Evolutionary conservation across 2,888 invertebrate species (phyloP).

Genomic region (Gymnocheta viridis): DNA sequence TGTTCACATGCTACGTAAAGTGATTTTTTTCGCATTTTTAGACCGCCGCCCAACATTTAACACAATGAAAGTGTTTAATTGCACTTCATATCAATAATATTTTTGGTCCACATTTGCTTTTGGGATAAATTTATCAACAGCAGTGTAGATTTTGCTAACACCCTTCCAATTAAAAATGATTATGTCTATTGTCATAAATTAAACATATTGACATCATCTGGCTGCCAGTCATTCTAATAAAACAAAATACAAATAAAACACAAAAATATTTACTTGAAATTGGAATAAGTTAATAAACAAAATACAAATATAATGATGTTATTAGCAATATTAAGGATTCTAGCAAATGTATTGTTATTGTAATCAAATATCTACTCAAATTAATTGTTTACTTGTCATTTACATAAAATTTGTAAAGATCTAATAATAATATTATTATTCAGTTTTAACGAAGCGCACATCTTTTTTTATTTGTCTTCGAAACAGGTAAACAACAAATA

Average conservation of each 20-base stretch:
- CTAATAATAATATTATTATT: conserved; percentile 39
- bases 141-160: not conserved
- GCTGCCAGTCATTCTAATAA: not conserved
- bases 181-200: conserved; percentile 10
- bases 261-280: conserved; percentile 4
- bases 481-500: not conserved
- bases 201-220: conserved; percentile 25
- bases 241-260: not conserved
- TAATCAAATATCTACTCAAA: not conserved
- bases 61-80: too few relatives aligned
- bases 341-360: not conserved
- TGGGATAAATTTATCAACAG: not conserved
- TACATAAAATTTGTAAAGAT: conserved; percentile 18
- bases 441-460: conserved; percentile 24
- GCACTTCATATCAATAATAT: too few relatives aligned
- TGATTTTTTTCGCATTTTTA: too few relatives aligned
- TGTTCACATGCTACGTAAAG: too few relatives aligned
- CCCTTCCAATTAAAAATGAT: conserved; percentile 9
- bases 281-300: not conserved
- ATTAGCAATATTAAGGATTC: conserved; percentile 6
- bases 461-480: conserved; percentile 20
- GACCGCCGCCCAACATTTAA: too few relatives aligned
- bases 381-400: conserved; percentile 9
- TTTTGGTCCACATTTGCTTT: too few relatives aligned
- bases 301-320: conserved; percentile 4